A percentile compares a stretch with the other conserved stretches of the same genome.
These are phyloP conservation scores for Ptilorrhoa leucosticta DNA, from an alignment of 2,113 vertebrate genomes.

Conservation along the genomic window DNA sequence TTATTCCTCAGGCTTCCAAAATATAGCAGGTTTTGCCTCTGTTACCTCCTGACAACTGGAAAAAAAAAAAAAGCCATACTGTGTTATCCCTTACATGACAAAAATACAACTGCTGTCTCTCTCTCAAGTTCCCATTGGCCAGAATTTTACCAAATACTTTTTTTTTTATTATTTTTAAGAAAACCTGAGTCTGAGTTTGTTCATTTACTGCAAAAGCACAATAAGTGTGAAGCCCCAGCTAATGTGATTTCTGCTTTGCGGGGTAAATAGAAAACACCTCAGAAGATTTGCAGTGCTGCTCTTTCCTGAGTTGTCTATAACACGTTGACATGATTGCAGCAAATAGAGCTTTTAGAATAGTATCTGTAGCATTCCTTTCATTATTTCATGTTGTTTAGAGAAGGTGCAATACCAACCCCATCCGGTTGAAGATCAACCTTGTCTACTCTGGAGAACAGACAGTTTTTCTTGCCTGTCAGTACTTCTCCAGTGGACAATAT, in stretches of 20 bases:
- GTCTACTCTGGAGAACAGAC: constrained; percentile 49
- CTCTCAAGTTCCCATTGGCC: background rate
- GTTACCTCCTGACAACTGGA: background rate
- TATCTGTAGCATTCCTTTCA: background rate
- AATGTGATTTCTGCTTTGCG: background rate
- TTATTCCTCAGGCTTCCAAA: background rate
- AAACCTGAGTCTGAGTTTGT: background rate
- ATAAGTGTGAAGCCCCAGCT: background rate
- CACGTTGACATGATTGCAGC: background rate
- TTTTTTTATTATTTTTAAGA: background rate
- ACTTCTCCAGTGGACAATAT: constrained; percentile 32
- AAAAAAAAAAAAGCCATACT: background rate
- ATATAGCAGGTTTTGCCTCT: background rate
- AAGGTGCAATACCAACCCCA: background rate
- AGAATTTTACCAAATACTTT: background rate
- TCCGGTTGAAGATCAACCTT: constrained; percentile 53
- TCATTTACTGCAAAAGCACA: background rate
- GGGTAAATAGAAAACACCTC: background rate
- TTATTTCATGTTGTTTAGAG: background rate
- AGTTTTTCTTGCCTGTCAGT: constrained; percentile 23
- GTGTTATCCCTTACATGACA: background rate
- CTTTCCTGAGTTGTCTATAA: background rate
- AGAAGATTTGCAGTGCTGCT: background rate
- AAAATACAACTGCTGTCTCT: background rate
- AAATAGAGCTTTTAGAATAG: background rate